Conservation (phyloP, 2,113 vertebrate genomes). For the Albula goreensis region DNA sequence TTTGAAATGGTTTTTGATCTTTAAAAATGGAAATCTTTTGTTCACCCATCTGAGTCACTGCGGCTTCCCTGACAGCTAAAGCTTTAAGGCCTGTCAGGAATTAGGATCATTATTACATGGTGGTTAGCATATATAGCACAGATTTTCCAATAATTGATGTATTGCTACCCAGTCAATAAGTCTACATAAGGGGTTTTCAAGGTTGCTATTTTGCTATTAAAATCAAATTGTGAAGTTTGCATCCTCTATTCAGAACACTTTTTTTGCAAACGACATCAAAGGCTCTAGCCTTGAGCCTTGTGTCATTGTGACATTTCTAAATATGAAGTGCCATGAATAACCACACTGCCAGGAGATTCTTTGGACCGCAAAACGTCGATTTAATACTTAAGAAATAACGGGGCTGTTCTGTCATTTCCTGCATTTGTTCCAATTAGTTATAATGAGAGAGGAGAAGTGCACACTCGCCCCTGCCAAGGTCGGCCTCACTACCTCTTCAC, state of each 20-base stretch:
- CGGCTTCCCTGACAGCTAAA: constrained; percentile 11
- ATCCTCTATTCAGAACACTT: not conserved
- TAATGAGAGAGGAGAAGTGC: constrained; percentile 10
- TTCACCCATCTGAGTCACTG: constrained; percentile 4
- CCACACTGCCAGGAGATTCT: constrained; percentile 10
- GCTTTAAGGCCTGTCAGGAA: not conserved
- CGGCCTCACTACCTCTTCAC: not conserved
- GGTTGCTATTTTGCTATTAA: constrained; percentile 13
- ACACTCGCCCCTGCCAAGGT: not conserved
- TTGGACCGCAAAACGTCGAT: constrained; percentile 14
- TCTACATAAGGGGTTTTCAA: not conserved
- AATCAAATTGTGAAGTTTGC: constrained; percentile 2
- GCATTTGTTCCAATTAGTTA: constrained; percentile 27
- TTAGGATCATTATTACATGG: constrained; percentile 15
- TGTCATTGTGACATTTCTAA: constrained; percentile 17
- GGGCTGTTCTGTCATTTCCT: constrained; percentile 22
- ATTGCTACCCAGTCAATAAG: constrained; percentile 17
- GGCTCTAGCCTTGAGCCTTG: not conserved
- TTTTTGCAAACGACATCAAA: constrained; percentile 14
- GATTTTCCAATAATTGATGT: constrained; percentile 3
- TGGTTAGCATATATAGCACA: not conserved
- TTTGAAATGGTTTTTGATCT: not conserved
- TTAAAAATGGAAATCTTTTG: constrained; percentile 10
- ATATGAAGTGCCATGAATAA: constrained; percentile 18
- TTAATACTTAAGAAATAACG: constrained; percentile 20